Percentiles rank a stretch among this genome's conserved stretches.
phyloP scores from a whole-genome alignment of 2,888 invertebrate genomes.

The Epiblema foenella region DNA sequence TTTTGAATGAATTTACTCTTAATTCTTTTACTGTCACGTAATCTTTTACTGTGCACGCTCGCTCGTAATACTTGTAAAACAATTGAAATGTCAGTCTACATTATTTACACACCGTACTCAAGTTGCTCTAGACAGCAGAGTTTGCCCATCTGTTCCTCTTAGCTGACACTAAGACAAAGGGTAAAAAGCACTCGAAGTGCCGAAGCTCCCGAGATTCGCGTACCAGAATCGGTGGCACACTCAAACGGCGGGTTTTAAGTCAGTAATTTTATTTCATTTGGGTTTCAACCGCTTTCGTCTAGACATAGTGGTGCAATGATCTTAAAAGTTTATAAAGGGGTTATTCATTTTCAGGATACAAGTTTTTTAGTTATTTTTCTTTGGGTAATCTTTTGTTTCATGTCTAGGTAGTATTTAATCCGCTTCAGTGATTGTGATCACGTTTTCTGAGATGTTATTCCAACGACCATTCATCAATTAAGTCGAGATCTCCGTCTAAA shows the following conservation, averaged over 20 bases:
- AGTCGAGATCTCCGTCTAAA: too few relatives aligned
- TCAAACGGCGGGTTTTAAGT: conserved; percentile 8
- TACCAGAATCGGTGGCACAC: background rate
- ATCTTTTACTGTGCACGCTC: too few relatives aligned
- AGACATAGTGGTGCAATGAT: conserved; percentile 21
- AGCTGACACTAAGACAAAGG: background rate
- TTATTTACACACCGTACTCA: background rate
- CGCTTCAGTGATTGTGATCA: background rate
- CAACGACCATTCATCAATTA: too few relatives aligned
- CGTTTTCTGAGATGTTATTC: background rate
- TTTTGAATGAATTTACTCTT: too few relatives aligned
- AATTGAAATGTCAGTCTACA: too few relatives aligned
- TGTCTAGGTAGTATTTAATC: background rate
- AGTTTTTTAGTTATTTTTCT: background rate
- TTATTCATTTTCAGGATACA: conserved; percentile 1
- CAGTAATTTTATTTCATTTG: conserved; percentile 24
- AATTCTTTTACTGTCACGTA: too few relatives aligned
- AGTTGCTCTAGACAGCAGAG: background rate
- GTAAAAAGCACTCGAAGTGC: conserved; percentile 12
- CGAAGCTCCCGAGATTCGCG: background rate
- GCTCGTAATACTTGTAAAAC: too few relatives aligned
- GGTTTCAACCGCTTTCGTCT: conserved; percentile 17
- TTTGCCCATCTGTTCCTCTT: background rate
- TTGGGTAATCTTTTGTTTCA: background rate
- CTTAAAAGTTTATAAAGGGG: background rate